Conservation (phyloP, 2,113 vertebrate species). For the Tragulus kanchil region DNA sequence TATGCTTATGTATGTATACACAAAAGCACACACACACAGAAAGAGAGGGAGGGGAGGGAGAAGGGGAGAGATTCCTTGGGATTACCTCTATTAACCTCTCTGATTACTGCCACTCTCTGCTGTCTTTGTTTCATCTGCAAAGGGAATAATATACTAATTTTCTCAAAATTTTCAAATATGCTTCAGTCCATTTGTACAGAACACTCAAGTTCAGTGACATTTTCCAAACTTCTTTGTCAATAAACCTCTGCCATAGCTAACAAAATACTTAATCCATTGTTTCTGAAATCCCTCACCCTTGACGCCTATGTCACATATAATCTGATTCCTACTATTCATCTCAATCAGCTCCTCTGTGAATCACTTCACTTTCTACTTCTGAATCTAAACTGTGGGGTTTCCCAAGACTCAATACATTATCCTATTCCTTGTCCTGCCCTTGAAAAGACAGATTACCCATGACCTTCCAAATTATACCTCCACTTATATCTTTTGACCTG, state of each 20-base stretch:
- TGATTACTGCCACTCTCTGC: not conserved
- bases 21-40: not conserved
- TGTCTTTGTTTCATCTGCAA: not conserved
- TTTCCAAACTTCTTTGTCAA: not conserved
- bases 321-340: not conserved
- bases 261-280: not conserved
- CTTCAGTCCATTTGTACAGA: not conserved
- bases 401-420: not conserved
- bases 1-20: not conserved
- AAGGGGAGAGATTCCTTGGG: not conserved
- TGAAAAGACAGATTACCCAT: not conserved
- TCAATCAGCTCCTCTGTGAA: not conserved
- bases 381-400: not conserved
- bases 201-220: not conserved
- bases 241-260: not conserved
- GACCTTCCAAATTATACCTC: not conserved
- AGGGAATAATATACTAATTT: not conserved
- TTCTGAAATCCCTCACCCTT: not conserved
- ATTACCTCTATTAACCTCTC: not conserved
- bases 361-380: not conserved
- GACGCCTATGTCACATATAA: not conserved
- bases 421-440: not conserved
- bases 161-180: not conserved
- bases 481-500: not conserved
- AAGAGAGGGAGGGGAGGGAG: not conserved